Percentiles rank a stretch among this genome's conserved stretches.
Evolutionary conservation across 2,797 vertebrate genomes (phyloP).

Genomic region (Ptychobarbus kaznakovi): DNA sequence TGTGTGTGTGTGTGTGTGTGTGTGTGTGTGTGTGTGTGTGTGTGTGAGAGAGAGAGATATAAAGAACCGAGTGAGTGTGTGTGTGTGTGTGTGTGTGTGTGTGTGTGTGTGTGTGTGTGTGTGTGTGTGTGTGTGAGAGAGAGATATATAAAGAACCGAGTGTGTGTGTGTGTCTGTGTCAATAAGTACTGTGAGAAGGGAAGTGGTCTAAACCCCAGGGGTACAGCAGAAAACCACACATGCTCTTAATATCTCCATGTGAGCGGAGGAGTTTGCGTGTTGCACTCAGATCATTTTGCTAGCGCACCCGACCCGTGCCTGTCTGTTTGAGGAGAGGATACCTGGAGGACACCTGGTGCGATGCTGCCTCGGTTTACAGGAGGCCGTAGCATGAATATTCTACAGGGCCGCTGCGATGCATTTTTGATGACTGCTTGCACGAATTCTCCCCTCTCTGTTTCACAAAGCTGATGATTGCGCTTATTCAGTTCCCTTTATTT

Average conservation of each 20-base stretch:
- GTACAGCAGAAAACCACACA: constrained; percentile 42
- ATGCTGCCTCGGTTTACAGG: constrained; percentile 43
- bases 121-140: background rate
- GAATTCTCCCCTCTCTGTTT: constrained; percentile 51
- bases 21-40: too few relatives aligned
- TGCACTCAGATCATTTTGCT: constrained; percentile 5
- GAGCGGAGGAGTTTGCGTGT: constrained; percentile 15
- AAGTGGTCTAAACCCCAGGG: constrained; percentile 62
- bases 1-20: constrained; percentile 17
- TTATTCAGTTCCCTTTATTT: constrained; percentile 35
- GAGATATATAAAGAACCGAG: background rate
- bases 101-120: constrained; percentile 15
- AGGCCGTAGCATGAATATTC: constrained; percentile 56
- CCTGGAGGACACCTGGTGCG: constrained; percentile 44
- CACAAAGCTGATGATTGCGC: constrained; percentile 37
- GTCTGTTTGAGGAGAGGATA: constrained; percentile 32
- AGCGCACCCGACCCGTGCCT: background rate
- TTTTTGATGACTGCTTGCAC: constrained; percentile 55
- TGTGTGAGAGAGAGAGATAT: background rate
- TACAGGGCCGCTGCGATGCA: constrained; percentile 46
- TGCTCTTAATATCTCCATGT: constrained; percentile 32
- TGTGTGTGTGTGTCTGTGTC: constrained; percentile 32
- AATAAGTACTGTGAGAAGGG: constrained; percentile 65
- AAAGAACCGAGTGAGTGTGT: constrained; percentile 9
- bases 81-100: constrained; percentile 22